Percentiles rank a stretch among this genome's conserved stretches.
phyloP scores from a whole-genome alignment of 2,797 vertebrate species.

The Tiaroga cobitis region DNA sequence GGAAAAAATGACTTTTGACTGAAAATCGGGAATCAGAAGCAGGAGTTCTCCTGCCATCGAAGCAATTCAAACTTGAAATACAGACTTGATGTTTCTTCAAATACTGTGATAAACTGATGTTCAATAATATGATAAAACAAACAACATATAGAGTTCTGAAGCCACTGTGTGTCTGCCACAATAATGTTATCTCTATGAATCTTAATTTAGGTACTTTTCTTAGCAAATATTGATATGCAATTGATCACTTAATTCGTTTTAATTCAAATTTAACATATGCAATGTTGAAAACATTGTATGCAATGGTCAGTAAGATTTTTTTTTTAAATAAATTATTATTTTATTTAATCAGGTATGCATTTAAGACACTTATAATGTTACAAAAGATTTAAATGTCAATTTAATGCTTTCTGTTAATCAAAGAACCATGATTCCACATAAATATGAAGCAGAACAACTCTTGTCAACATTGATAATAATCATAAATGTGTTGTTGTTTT shows the following conservation, averaged over 20 bases:
- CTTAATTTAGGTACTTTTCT: background rate
- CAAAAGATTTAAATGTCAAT: background rate
- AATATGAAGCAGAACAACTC: background rate
- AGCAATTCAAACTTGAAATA: background rate
- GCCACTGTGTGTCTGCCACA: background rate
- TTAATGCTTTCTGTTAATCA: background rate
- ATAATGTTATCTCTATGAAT: background rate
- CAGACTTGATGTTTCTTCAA: background rate
- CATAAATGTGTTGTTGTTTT: background rate
- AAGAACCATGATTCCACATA: background rate
- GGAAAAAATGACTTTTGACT: background rate
- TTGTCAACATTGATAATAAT: background rate
- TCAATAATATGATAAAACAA: background rate
- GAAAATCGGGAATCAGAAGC: background rate
- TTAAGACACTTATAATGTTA: background rate
- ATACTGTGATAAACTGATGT: background rate
- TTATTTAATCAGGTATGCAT: background rate
- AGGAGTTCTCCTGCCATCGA: background rate
- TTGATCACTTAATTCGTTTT: background rate
- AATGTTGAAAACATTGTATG: no score
- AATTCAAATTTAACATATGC: background rate
- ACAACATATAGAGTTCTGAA: background rate
- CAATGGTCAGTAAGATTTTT: background rate
- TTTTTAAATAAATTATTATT: background rate
- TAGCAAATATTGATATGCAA: background rate